Evolutionary conservation across 2,797 vertebrate species (phyloP).

Genomic region (Sciurus vulgaris): DNA sequence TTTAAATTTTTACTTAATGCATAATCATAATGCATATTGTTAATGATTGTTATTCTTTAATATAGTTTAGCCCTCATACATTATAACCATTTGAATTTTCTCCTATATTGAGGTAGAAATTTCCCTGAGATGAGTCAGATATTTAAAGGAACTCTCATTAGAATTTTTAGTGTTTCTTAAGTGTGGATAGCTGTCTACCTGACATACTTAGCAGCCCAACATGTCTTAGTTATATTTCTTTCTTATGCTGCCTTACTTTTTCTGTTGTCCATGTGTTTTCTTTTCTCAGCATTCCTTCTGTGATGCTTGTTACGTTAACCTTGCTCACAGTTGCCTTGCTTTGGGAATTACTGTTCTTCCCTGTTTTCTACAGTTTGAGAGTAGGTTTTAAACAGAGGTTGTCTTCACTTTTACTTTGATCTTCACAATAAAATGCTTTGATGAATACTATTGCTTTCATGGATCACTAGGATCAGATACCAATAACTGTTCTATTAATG

Average conservation of each 20-base stretch:
- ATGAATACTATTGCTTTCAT: neutral
- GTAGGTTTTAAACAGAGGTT: neutral
- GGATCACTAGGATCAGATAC: neutral
- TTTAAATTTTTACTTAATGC: slow-evolving; percentile 40
- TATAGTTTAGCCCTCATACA: neutral
- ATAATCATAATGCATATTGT: no score
- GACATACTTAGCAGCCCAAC: neutral
- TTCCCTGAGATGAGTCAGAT: neutral
- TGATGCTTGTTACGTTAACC: neutral
- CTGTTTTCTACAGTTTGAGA: neutral
- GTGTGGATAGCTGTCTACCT: neutral
- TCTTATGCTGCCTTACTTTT: neutral
- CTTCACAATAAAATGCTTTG: slow-evolving; percentile 9
- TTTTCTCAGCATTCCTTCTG: neutral
- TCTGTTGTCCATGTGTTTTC: neutral
- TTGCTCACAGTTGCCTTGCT: neutral
- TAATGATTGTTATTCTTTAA: neutral
- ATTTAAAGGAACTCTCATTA: neutral
- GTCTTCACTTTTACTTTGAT: slow-evolving; percentile 1
- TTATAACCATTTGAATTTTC: neutral
- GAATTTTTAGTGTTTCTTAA: neutral
- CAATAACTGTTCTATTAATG: neutral
- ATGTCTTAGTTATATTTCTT: neutral
- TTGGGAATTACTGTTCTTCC: neutral
- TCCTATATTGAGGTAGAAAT: neutral